Percentiles rank a stretch among this genome's conserved stretches.
Conservation (phyloP, 2,113 vertebrate genomes). For the Eurypyga helias region DNA sequence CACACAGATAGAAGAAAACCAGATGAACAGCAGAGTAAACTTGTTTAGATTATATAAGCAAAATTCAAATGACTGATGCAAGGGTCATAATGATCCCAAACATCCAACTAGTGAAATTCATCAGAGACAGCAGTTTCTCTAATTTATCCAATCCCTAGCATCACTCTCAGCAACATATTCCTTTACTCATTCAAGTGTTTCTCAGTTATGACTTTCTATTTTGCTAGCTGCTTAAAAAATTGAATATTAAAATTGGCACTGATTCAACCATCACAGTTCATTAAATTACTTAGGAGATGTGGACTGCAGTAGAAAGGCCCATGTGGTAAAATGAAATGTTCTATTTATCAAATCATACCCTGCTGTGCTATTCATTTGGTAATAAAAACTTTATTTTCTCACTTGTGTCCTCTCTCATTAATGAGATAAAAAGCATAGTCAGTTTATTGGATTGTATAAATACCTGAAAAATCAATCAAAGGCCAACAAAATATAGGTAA, state of each 20-base stretch:
- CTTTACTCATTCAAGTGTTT: conserved; percentile 31
- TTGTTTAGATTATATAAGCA: background rate
- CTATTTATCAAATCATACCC: conserved; percentile 66
- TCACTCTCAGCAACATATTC: background rate
- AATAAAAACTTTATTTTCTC: conserved; percentile 70
- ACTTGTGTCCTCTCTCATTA: conserved; percentile 57
- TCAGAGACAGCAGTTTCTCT: conserved; percentile 12
- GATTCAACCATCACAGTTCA: conserved; percentile 47
- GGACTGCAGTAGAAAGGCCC: conserved; percentile 28
- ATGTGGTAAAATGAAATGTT: conserved; percentile 62
- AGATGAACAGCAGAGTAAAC: background rate
- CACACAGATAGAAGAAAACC: background rate
- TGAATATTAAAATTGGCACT: conserved; percentile 58
- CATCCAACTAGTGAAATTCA: background rate
- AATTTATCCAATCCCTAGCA: background rate
- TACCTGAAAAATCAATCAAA: conserved; percentile 45
- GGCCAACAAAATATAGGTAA: background rate
- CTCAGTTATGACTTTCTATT: conserved; percentile 35
- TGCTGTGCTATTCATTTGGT: conserved; percentile 67
- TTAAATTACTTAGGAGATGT: conserved; percentile 55
- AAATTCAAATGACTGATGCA: background rate
- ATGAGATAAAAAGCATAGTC: conserved; percentile 56
- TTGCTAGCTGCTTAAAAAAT: conserved; percentile 54
- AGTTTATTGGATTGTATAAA: conserved; percentile 39
- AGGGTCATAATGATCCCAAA: background rate